These are phyloP conservation scores for Eupithecia subfuscata DNA, from an alignment of 2,888 invertebrate genomes.

Conservation along the genomic window DNA sequence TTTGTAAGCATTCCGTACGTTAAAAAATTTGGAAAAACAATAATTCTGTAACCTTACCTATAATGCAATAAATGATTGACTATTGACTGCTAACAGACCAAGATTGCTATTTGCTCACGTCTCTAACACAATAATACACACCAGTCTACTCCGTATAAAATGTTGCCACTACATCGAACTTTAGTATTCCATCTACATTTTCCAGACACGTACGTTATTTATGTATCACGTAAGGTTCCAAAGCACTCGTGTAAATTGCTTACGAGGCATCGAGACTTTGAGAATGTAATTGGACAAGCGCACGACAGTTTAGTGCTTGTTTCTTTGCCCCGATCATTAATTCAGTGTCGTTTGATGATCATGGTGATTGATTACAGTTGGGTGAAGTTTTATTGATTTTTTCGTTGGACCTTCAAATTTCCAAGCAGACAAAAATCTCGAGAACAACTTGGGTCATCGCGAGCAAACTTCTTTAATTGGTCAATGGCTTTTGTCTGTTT, in stretches of 20 bases:
- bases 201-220: slow-evolving; percentile 27
- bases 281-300: slow-evolving; percentile 20
- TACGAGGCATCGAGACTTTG: slow-evolving; percentile 20
- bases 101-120: neutral
- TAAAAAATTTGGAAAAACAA: too few species aligned
- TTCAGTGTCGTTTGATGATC: slow-evolving; percentile 26
- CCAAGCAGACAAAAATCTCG: neutral
- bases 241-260: slow-evolving; percentile 29
- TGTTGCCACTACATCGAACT: slow-evolving; percentile 1
- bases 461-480: neutral
- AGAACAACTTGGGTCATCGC: neutral
- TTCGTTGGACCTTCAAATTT: neutral
- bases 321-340: slow-evolving; percentile 21
- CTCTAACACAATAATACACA: neutral
- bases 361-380: slow-evolving; percentile 25
- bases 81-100: too few species aligned
- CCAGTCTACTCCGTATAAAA: slow-evolving; percentile 8
- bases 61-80: too few species aligned
- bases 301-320: slow-evolving; percentile 16
- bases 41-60: too few species aligned
- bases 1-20: too few species aligned
- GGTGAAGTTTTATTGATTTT: slow-evolving; percentile 24
- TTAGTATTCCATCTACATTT: slow-evolving; percentile 2
- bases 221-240: slow-evolving; percentile 4
- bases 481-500: neutral